phyloP scores from a whole-genome alignment of 2,888 invertebrate species.

The Ornithoptera alexandrae region DNA sequence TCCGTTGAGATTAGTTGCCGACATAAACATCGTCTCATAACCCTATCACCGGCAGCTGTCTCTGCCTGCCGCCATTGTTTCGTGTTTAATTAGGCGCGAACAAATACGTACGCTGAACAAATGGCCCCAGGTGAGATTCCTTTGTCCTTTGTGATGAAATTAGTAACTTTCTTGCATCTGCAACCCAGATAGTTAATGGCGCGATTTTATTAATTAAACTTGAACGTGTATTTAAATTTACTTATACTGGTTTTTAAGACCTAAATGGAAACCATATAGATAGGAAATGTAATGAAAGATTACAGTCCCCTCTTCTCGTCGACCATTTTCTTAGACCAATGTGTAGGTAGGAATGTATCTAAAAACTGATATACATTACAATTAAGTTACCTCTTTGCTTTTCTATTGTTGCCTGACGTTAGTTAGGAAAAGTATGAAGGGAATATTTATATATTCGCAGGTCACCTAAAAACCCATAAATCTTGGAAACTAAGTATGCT shows the following conservation, averaged over 20 bases:
- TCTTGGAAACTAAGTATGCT: too few relatives aligned
- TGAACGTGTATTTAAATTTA: constrained; percentile 29
- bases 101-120: constrained; percentile 72
- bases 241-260: background rate
- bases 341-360: too few relatives aligned
- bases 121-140: constrained; percentile 66
- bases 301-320: too few relatives aligned
- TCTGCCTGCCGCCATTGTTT: constrained; percentile 56
- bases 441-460: too few relatives aligned
- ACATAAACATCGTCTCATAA: constrained; percentile 47
- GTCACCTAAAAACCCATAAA: too few relatives aligned
- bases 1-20: constrained; percentile 32
- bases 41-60: constrained; percentile 51
- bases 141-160: constrained; percentile 73
- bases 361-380: too few relatives aligned
- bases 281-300: too few relatives aligned
- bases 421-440: too few relatives aligned
- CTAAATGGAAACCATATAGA: too few relatives aligned
- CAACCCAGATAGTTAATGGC: constrained; percentile 58
- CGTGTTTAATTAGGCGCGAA: constrained; percentile 77
- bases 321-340: too few relatives aligned
- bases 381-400: too few relatives aligned
- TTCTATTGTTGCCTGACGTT: too few relatives aligned
- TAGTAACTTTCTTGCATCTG: constrained; percentile 69
- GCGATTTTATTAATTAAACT: constrained; percentile 68